These are phyloP conservation scores for Sepiola atlantica DNA, from an alignment of 2,888 invertebrate genomes.

Conservation along the genomic window DNA sequence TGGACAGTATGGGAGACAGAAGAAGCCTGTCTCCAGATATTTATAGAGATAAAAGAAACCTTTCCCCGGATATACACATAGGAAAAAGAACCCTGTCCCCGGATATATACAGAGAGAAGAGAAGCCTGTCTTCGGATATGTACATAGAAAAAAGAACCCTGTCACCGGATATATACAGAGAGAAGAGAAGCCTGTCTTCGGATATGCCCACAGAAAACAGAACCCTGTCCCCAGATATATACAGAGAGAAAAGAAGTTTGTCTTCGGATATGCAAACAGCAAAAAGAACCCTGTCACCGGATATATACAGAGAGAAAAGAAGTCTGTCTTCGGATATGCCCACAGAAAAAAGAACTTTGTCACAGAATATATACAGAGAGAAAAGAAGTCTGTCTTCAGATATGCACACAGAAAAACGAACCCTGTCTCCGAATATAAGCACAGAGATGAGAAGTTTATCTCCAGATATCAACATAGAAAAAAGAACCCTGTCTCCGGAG, in stretches of 20 bases:
- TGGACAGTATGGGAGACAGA: not conserved
- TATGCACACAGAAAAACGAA: not conserved
- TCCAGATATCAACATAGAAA: not conserved
- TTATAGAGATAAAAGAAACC: not conserved
- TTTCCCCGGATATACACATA: not conserved
- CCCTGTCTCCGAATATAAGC: not conserved
- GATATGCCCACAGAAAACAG: not conserved
- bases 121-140: not conserved
- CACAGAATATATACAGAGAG: not conserved
- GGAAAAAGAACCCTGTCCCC: not conserved
- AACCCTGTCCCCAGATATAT: not conserved
- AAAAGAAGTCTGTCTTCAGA: not conserved
- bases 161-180: not conserved
- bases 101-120: not conserved
- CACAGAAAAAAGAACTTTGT: not conserved
- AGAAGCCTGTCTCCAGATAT: not conserved
- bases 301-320: not conserved
- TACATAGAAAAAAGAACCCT: not conserved
- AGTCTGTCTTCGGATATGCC: not conserved
- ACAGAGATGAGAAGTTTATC: not conserved
- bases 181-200: not conserved
- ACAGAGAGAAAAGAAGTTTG: not conserved
- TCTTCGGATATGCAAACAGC: not conserved
- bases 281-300: not conserved
- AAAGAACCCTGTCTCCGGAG: not conserved